phyloP scores from a whole-genome alignment of 2,113 vertebrate genomes.

The Gavialis gangeticus region DNA sequence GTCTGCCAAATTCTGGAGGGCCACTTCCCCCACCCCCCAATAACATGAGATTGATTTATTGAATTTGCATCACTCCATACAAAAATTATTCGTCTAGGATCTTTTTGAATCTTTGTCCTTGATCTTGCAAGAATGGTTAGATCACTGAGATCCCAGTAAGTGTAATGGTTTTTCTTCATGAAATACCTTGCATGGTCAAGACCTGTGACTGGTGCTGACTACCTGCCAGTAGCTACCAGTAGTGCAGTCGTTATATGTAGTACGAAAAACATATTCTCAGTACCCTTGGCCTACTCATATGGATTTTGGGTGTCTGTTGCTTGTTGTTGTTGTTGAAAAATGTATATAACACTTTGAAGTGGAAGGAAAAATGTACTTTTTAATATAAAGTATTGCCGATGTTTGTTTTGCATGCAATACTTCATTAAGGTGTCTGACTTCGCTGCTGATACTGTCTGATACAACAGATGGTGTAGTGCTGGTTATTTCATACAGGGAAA shows the following conservation, averaged over 20 bases:
- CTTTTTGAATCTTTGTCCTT: background rate
- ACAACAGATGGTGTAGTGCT: background rate
- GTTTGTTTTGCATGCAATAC: background rate
- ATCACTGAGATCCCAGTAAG: background rate
- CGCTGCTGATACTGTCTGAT: background rate
- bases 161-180: background rate
- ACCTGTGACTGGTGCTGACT: background rate
- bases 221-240: background rate
- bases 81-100: background rate
- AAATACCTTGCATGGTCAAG: background rate
- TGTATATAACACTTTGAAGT: background rate
- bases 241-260: background rate
- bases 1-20: too few species aligned
- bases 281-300: background rate
- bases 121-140: background rate
- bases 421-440: background rate
- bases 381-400: background rate
- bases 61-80: background rate
- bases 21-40: background rate
- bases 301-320: background rate
- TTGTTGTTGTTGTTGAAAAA: background rate
- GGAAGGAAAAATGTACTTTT: background rate
- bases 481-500: background rate
- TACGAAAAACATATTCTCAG: background rate
- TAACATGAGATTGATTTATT: background rate